Evolutionary conservation across 2,797 vertebrate genomes (phyloP), one percentile per base, ranked within the genome.

Genomic region (Gambusia yucatana): DNA sequence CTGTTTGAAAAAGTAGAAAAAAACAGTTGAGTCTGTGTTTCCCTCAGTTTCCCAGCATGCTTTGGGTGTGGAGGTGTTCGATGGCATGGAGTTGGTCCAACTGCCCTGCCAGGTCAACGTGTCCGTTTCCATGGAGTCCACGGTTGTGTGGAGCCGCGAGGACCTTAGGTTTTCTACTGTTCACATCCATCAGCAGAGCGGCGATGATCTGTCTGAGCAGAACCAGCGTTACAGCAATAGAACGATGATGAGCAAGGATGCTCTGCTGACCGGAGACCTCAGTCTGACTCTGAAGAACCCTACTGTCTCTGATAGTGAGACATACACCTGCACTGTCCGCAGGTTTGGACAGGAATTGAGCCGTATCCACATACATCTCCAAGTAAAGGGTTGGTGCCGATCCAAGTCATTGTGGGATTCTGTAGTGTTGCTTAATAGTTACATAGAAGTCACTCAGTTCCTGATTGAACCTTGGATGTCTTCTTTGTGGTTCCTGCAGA

Each of bases 131-230:
- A 36, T 6, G 3, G 22, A 57, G 10, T 74, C 72, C 22, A 50
- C 72, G 17, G 59, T 67, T 41, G 72, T 79, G n/a, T 73, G 77
- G 77, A 43, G 59, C 61, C 57, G 77, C 0, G 47, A 79, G 39
- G 77, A 79, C 17, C 46, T 79, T 11, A 73, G 33, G 61, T 48
- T 61, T 33, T 43, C 72, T 1, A 67, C 46, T 16, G 47, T 79
- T 2, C 72, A 79, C 8, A 20, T 73, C 28, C 46, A 0, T 5
- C 61, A 72, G 48, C 57, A 16, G 46, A 63, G 0, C 1, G 57
- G 77, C 6, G 71, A 79, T 13, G 0, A 79, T 41, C 17, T 0
- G 47, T 22, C 14, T 43, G 77, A 67, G 1, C 77, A 79, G 43
- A 79, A 79, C 61, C 46, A 52, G 39, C 71, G 39, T 43, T 79